A percentile compares a stretch with the other conserved stretches of the same genome.
Evolutionary conservation across 64 coral and sea anemone genomes (phyloP).

Genomic region (Acropora yongei): DNA sequence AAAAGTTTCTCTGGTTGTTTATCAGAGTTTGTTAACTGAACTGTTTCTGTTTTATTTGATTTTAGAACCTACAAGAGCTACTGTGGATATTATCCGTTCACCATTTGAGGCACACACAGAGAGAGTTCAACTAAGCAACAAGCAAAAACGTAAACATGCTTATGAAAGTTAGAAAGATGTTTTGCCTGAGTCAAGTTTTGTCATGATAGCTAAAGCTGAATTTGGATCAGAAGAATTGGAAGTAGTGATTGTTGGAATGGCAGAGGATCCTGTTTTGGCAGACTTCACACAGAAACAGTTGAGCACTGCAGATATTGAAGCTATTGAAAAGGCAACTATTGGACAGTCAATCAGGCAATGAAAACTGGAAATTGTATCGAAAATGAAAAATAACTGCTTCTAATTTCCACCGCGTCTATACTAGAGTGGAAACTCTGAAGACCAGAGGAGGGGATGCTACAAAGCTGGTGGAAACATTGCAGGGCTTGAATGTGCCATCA

Average conservation of each 20-base stretch:
- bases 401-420: conserved; percentile 77
- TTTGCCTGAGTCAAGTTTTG: conserved; percentile 48
- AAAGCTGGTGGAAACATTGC: conserved; percentile 31
- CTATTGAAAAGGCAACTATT: too few relatives aligned
- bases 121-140: conserved; percentile 4
- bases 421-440: conserved; percentile 64
- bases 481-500: conserved; percentile 4
- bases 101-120: conserved; percentile 18
- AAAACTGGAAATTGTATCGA: conserved; percentile 53
- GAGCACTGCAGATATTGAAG: conserved; percentile 18
- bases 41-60: too few relatives aligned
- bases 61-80: conserved; percentile 15
- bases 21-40: conserved; percentile 17
- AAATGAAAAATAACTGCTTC: conserved; percentile 72
- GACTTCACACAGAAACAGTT: conserved; percentile 6
- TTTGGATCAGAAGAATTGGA: conserved; percentile 11
- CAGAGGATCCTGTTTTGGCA: neutral
- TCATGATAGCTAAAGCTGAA: conserved; percentile 36
- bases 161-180: conserved; percentile 57
- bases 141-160: conserved; percentile 39
- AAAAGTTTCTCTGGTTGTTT: too few relatives aligned
- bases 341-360: too few relatives aligned
- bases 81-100: neutral
- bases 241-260: conserved; percentile 29
- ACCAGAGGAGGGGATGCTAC: conserved; percentile 1